Evolutionary conservation across 2,888 invertebrate species (phyloP), one percentile per base, ranked within the genome.

Genomic region (Minunthozetes semirufus): DNA sequence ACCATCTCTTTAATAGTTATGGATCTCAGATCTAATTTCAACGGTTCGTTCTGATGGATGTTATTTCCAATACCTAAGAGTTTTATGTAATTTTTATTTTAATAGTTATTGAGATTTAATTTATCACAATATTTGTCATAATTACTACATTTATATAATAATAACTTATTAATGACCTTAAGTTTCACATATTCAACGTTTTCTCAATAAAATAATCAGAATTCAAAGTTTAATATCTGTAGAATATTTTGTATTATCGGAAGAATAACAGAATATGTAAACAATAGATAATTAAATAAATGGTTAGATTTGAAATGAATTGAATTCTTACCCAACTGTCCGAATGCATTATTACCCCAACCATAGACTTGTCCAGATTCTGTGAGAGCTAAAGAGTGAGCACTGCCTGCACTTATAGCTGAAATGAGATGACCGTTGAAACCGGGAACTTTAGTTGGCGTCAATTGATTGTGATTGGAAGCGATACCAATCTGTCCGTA

Each of bases 401-500:
- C 70, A 38, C 72, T 72, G 0, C 75, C 75, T 48, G 71, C 71
- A 46, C 46, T 63, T n/a, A 75, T 53, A 17, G 13, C 1, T 9
- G n/a, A 15, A 46, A 75, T 46, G 9, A 33, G n/a, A 19, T 72
- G 27, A 0, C 50, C 19, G 13, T 75, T 71, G 33, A 75, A 63
- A 17, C 29, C 75, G 6, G 56, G 13, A 19, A 75, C 56, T 63
- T 75, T 75, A 1, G 29, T 71, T 1, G 75, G 75, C 1, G 56
- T 72, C 19, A 75, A 46, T n/a, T 75, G 75, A 56, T 75, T 71
- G 19, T 29, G n/a, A 19, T 75, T 71, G 17, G 27, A 50, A 42
- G 53, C 75, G 63, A 33, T 75, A 9, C 75, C 75, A 48, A 75
- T 75, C 46, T 75, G 75, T 5, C 75, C 75, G 59, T 75, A 75